Evolutionary conservation across 2,113 vertebrate genomes (phyloP).

Genomic region (Cariama cristata): DNA sequence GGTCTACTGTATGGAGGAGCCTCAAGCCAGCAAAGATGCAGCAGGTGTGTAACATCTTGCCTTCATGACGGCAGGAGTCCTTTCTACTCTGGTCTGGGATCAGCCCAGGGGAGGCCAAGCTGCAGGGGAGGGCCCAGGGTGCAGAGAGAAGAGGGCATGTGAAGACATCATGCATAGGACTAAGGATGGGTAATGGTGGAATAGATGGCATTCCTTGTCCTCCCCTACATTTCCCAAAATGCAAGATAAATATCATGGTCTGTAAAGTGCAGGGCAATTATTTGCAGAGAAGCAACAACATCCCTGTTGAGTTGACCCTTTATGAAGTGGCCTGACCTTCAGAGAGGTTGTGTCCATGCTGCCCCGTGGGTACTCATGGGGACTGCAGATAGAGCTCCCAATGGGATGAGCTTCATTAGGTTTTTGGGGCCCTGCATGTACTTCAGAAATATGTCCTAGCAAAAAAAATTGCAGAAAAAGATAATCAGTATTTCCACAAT

Average conservation of each 20-base stretch:
- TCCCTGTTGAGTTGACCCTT: background rate
- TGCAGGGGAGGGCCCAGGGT: background rate
- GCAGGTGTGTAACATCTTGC: conserved; percentile 55
- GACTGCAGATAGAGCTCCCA: background rate
- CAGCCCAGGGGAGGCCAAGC: background rate
- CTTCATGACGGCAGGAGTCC: background rate
- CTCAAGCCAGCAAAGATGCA: conserved; percentile 80
- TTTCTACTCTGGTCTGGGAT: background rate
- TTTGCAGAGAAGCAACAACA: background rate
- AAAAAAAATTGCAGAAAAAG: background rate
- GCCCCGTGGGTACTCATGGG: accelerated
- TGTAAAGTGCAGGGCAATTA: background rate
- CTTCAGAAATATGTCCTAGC: background rate
- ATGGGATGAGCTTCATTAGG: background rate
- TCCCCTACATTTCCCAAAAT: background rate
- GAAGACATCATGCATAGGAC: background rate
- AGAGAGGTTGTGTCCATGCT: background rate
- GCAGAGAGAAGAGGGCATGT: background rate
- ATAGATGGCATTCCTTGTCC: background rate
- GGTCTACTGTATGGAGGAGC: conserved; percentile 95
- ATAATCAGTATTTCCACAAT: background rate
- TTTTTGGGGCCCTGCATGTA: background rate
- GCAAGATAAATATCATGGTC: background rate
- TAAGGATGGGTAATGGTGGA: background rate
- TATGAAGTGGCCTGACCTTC: background rate